phyloP scores from a whole-genome alignment of 53 echinoderm and acorn worm species.

The Crossaster papposus region DNA sequence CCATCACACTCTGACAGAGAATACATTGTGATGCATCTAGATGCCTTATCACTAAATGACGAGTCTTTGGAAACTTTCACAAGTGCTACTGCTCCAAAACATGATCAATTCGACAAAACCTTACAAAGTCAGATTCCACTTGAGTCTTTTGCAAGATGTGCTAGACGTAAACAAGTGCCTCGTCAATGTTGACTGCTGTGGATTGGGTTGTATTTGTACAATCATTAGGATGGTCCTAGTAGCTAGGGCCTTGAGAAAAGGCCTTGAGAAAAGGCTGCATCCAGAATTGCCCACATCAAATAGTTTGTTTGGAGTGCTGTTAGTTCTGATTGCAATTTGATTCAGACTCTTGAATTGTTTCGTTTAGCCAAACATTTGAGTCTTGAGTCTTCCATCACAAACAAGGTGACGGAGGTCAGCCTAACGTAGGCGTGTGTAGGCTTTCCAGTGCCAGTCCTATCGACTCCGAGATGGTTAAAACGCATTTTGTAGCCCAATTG shows the following conservation, averaged over 20 bases:
- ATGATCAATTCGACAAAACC: slow-evolving; percentile 23
- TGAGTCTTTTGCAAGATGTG: slow-evolving; percentile 29
- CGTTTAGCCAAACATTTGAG: background rate
- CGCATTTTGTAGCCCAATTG: too few species aligned
- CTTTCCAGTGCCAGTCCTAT: too few species aligned
- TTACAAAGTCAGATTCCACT: background rate
- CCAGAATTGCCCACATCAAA: background rate
- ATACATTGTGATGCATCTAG: too few species aligned
- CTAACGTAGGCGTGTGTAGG: background rate
- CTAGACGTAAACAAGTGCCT: background rate
- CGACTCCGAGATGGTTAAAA: too few species aligned
- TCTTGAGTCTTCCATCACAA: background rate
- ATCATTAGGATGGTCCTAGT: slow-evolving; percentile 15
- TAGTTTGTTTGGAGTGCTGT: slow-evolving; percentile 17
- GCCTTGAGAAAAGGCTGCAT: background rate
- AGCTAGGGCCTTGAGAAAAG: background rate
- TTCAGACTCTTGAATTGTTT: background rate
- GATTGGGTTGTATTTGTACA: slow-evolving; percentile 47
- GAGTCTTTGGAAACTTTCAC: background rate
- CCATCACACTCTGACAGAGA: too few species aligned
- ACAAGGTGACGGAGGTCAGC: background rate
- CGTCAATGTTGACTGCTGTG: slow-evolving; percentile 1
- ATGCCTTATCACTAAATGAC: background rate
- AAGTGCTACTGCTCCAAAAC: background rate
- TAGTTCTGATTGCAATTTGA: slow-evolving; percentile 2